A percentile compares a stretch with the other conserved stretches of the same genome.
These are phyloP conservation scores for Tachyglossus aculeatus DNA, from an alignment of 2,797 vertebrate genomes.

Conservation along the genomic window DNA sequence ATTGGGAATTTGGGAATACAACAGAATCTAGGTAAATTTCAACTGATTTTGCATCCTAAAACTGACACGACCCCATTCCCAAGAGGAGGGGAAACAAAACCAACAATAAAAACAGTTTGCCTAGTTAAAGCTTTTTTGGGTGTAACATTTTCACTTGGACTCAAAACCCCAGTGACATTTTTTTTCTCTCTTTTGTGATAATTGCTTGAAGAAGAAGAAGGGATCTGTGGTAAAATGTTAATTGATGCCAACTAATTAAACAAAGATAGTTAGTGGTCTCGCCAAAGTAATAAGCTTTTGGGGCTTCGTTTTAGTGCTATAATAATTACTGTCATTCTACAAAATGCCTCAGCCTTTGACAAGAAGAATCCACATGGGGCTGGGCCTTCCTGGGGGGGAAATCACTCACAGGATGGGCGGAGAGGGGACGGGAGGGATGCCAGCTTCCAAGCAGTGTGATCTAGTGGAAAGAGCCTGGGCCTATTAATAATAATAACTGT, in stretches of 20 bases:
- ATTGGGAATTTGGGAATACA: conserved; percentile 18
- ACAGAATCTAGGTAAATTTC: conserved; percentile 28
- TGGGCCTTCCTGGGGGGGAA: not conserved
- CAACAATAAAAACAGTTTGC: too few species aligned
- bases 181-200: conserved; percentile 27
- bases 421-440: not conserved
- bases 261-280: conserved; percentile 63
- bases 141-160: not conserved
- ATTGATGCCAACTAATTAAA: conserved; percentile 69
- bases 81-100: not conserved
- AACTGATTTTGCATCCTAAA: conserved; percentile 28
- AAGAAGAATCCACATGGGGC: conserved; percentile 9
- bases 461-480: too few species aligned
- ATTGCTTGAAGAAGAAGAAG: conserved; percentile 47
- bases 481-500: too few species aligned
- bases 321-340: conserved; percentile 44
- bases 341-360: conserved; percentile 28
- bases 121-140: not conserved
- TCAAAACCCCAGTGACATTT: not conserved
- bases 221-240: conserved; percentile 56
- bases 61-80: conserved; percentile 5
- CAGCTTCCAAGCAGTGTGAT: too few species aligned
- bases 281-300: conserved; percentile 56
- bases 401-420: accelerated
- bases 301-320: conserved; percentile 55